These are phyloP conservation scores for Papilio aristodemus DNA, from an alignment of 1,140 invertebrate genomes.

Conservation along the genomic window DNA sequence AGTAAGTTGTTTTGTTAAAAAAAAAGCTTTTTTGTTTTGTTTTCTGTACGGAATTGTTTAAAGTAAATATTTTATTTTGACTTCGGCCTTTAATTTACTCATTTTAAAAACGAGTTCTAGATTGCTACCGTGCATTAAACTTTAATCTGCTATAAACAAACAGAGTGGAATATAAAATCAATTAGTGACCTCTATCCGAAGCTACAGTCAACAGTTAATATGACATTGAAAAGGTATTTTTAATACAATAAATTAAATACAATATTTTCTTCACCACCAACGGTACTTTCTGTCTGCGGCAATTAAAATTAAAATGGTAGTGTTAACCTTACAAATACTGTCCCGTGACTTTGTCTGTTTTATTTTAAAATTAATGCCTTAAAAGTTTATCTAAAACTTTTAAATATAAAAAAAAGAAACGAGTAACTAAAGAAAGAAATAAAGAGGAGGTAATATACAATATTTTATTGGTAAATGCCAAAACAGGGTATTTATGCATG, in stretches of 20 bases:
- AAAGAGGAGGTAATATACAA: too few relatives aligned
- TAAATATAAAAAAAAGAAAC: too few relatives aligned
- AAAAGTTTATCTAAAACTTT: too few relatives aligned
- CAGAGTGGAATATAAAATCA: conserved; percentile 22
- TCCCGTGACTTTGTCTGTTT: neutral
- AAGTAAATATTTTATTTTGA: too few relatives aligned
- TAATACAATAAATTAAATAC: conserved; percentile 25
- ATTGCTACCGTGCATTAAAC: conserved; percentile 6
- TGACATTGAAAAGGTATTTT: conserved; percentile 25
- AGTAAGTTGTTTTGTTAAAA: too few relatives aligned
- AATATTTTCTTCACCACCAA: conserved; percentile 24
- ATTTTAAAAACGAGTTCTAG: conserved; percentile 13
- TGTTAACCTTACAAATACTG: neutral
- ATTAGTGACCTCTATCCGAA: conserved; percentile 8
- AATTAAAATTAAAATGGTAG: conserved; percentile 20
- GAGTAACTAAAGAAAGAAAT: too few relatives aligned
- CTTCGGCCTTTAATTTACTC: conserved; percentile 1
- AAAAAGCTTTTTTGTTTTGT: too few relatives aligned
- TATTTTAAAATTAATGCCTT: too few relatives aligned
- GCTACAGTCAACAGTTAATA: conserved; percentile 21
- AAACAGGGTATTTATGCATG: too few relatives aligned
- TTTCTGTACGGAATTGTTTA: too few relatives aligned
- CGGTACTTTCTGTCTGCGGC: conserved; percentile 9
- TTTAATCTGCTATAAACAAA: conserved; percentile 18
- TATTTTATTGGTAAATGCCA: too few relatives aligned